Percentiles rank a stretch among this genome's conserved stretches.
These are phyloP conservation scores for Metopolophium dirhodum DNA, from an alignment of 1,140 invertebrate species.

Conservation along the genomic window DNA sequence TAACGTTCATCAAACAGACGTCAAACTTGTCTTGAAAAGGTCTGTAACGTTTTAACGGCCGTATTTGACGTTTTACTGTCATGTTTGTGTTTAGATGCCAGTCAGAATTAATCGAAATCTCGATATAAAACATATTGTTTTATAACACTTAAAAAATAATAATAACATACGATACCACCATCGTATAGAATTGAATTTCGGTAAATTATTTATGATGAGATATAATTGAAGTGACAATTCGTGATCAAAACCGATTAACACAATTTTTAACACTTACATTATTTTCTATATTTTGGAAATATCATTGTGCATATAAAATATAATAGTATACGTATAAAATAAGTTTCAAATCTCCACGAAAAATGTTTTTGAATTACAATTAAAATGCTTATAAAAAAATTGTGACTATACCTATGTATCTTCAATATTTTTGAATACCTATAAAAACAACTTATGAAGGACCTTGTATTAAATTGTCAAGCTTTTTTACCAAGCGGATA, in stretches of 20 bases:
- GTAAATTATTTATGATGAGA: too few relatives aligned
- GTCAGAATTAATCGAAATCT: not conserved
- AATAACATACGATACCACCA: not conserved
- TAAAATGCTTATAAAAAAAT: too few relatives aligned
- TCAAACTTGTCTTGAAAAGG: not conserved
- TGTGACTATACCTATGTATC: not conserved
- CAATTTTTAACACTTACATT: too few relatives aligned
- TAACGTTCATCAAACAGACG: conserved; percentile 15
- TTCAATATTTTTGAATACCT: not conserved
- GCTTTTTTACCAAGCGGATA: too few relatives aligned
- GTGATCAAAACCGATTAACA: too few relatives aligned
- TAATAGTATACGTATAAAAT: too few relatives aligned
- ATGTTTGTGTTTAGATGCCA: not conserved
- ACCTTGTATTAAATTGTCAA: not conserved
- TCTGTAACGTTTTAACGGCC: not conserved
- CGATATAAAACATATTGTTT: not conserved
- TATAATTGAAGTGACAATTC: too few relatives aligned
- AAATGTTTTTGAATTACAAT: too few relatives aligned
- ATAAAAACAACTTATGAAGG: not conserved
- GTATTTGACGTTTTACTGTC: conserved; percentile 1
- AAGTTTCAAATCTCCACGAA: too few relatives aligned
- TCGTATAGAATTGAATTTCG: not conserved
- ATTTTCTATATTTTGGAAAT: too few relatives aligned
- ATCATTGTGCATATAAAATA: too few relatives aligned
- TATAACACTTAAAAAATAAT: not conserved